Conservation (phyloP, 64 coral and sea anemone genomes). For the Anthopleura sola region DNA sequence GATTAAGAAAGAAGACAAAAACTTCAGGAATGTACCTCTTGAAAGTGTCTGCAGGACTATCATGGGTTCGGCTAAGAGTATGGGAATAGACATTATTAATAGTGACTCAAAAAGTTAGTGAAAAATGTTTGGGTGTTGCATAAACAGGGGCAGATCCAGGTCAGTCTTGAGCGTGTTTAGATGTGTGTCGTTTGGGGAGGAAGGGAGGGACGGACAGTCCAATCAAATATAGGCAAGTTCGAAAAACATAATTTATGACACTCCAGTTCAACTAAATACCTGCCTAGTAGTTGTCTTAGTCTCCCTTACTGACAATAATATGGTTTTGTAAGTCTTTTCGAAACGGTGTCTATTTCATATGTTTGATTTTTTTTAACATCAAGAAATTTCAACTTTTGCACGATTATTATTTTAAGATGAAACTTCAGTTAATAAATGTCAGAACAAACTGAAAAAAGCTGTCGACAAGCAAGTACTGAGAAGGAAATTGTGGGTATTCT, state of each 20-base stretch:
- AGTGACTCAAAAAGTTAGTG: background rate
- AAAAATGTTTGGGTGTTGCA: background rate
- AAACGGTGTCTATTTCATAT: no score
- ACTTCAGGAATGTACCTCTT: constrained; percentile 78
- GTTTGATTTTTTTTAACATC: background rate
- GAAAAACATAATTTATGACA: no score
- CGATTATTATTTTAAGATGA: background rate
- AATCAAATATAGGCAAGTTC: no score
- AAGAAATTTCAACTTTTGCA: background rate
- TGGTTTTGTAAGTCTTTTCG: no score
- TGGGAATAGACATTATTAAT: constrained; percentile 77
- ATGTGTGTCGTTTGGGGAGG: no score
- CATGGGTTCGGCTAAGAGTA: constrained; percentile 85
- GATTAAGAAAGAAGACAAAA: constrained; percentile 85
- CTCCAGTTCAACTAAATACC: no score
- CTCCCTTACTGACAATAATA: no score
- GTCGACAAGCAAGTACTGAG: background rate
- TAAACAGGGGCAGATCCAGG: no score
- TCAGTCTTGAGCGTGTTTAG: no score
- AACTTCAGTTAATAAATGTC: background rate
- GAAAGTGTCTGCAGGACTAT: constrained; percentile 85
- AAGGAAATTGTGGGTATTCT: background rate
- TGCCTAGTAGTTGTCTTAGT: no score
- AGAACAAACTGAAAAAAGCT: background rate
- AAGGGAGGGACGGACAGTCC: no score